Evolutionary conservation across 2,888 invertebrate species (phyloP).

Genomic region (Cosmia trapezina): DNA sequence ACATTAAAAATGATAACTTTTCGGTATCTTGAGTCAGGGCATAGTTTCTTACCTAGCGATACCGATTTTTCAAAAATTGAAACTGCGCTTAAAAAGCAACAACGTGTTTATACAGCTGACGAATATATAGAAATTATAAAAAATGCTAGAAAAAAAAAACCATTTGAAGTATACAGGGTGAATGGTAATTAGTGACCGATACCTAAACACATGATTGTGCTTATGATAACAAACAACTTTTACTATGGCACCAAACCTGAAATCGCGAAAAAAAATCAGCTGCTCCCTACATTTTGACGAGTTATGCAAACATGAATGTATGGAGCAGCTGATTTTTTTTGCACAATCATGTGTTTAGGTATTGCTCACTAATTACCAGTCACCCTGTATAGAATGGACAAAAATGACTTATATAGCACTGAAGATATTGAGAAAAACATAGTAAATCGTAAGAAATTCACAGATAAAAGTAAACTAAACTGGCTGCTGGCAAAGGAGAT

Average conservation of each 20-base stretch:
- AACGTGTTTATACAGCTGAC: constrained; percentile 42
- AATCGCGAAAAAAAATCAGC: too few species aligned
- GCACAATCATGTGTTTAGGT: too few species aligned
- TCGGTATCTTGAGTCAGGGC: constrained; percentile 44
- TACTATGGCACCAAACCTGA: too few species aligned
- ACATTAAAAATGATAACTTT: constrained; percentile 36
- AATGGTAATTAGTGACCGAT: too few species aligned
- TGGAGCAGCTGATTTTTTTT: too few species aligned
- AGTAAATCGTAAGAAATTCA: constrained; percentile 10
- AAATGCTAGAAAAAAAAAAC: constrained; percentile 31
- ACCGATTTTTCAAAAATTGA: constrained; percentile 48
- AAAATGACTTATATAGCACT: constrained; percentile 29
- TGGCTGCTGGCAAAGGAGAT: constrained; percentile 28
- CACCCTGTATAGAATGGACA: constrained; percentile 32
- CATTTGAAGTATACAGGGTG: constrained; percentile 24
- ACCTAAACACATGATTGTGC: too few species aligned
- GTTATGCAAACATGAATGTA: too few species aligned
- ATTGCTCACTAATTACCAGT: too few species aligned
- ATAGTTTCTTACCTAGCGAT: constrained; percentile 51
- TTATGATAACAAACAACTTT: too few species aligned
- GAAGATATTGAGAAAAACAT: constrained; percentile 7
- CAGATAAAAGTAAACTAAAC: too few species aligned
- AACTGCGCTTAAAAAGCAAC: constrained; percentile 35
- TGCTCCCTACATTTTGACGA: too few species aligned
- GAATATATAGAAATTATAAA: constrained; percentile 41